Conservation (phyloP, 2,113 vertebrate species). For the Tachysurus fulvidraco region DNA sequence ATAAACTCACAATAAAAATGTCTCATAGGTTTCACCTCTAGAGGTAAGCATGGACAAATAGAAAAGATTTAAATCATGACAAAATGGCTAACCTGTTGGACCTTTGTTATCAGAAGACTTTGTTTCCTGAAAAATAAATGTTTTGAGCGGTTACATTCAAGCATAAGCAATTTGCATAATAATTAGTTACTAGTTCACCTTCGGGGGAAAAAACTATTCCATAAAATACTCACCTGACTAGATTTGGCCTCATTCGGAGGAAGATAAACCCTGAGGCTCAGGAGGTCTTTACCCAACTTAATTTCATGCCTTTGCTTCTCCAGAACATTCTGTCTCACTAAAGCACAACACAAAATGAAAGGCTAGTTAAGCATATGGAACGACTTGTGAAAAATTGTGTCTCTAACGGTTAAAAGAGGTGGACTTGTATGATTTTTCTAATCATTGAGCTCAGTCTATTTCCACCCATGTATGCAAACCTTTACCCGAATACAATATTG, state of each 20-base stretch:
- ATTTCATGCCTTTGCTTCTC: slow-evolving; percentile 73
- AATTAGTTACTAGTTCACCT: not conserved
- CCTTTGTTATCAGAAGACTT: not conserved
- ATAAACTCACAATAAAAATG: not conserved
- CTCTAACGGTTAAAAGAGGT: not conserved
- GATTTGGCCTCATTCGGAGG: slow-evolving; percentile 11
- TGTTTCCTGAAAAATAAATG: slow-evolving; percentile 49
- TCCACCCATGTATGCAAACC: not conserved
- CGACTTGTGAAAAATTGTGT: not conserved
- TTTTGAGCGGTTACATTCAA: not conserved
- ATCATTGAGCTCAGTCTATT: not conserved
- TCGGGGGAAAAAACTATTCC: not conserved
- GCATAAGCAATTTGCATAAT: not conserved
- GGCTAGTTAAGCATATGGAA: not conserved
- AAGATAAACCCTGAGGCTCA: slow-evolving; percentile 72
- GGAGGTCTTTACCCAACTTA: slow-evolving; percentile 50
- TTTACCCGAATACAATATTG: not conserved
- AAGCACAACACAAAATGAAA: not conserved
- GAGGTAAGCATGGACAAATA: slow-evolving; percentile 10
- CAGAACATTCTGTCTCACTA: slow-evolving; percentile 80
- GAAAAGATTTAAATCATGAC: not conserved
- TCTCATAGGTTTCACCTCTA: slow-evolving; percentile 5
- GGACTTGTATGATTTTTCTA: not conserved
- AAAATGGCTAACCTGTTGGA: slow-evolving; percentile 57
- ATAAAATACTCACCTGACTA: slow-evolving; percentile 39